Evolutionary conservation across 2,113 vertebrate genomes (phyloP).

Genomic region (Oreochromis tanganicae): DNA sequence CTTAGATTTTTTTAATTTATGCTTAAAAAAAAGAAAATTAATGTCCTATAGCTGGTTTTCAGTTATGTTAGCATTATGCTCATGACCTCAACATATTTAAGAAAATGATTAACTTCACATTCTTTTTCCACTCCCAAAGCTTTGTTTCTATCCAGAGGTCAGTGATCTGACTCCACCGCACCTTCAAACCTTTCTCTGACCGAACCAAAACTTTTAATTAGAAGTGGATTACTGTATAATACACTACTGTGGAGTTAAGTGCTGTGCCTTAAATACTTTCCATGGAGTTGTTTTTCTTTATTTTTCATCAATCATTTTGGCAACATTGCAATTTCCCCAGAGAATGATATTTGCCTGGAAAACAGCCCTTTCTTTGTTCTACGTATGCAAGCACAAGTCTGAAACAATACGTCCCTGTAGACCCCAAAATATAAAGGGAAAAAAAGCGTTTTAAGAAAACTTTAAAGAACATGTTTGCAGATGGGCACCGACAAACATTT

Average conservation of each 20-base stretch:
- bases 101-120: neutral
- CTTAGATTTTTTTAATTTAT: neutral
- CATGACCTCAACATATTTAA: neutral
- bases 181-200: neutral
- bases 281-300: slow-evolving; percentile 1
- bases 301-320: slow-evolving; percentile 33
- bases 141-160: neutral
- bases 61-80: neutral
- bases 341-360: neutral
- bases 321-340: neutral
- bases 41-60: neutral
- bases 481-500: neutral
- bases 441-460: neutral
- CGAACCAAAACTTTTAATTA: slow-evolving; percentile 36
- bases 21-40: neutral
- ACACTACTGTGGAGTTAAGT: neutral
- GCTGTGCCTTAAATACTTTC: neutral
- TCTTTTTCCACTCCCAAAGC: neutral
- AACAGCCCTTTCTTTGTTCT: neutral
- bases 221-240: slow-evolving; percentile 17
- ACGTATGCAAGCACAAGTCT: neutral
- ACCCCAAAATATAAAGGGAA: neutral
- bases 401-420: neutral
- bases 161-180: neutral
- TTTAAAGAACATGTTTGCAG: neutral